phyloP scores from a whole-genome alignment of 2,113 vertebrate genomes.

The Empidonax traillii region DNA sequence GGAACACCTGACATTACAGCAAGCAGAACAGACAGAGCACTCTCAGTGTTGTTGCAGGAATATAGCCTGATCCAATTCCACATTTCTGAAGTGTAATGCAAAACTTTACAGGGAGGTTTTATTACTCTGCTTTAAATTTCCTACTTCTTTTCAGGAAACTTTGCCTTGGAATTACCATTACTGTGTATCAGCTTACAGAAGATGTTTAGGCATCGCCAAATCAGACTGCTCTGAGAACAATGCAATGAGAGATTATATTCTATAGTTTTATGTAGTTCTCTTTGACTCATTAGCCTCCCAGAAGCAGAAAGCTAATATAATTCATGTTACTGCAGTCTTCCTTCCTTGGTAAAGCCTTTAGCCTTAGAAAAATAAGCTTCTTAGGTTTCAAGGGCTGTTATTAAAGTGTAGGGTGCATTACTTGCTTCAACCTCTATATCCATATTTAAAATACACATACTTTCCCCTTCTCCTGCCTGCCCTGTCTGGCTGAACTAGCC shows the following conservation, averaged over 20 bases:
- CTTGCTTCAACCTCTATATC: not conserved
- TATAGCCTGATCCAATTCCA: not conserved
- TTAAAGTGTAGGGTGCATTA: not conserved
- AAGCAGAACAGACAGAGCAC: not conserved
- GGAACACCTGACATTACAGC: not conserved
- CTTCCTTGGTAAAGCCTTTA: not conserved
- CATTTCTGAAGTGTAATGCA: not conserved
- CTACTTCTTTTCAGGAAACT: not conserved
- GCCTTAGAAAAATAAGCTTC: not conserved
- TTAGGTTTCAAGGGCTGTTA: not conserved
- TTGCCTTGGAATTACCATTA: not conserved
- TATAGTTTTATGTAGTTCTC: not conserved
- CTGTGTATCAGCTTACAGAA: not conserved
- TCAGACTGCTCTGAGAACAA: not conserved
- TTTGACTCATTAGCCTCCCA: not conserved
- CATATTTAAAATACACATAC: not conserved
- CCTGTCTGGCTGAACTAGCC: not conserved
- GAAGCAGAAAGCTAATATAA: not conserved
- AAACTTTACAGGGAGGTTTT: not conserved
- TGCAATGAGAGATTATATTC: not conserved
- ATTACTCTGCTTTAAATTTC: not conserved
- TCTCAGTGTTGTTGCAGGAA: not conserved
- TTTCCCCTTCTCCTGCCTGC: not conserved
- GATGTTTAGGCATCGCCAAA: not conserved
- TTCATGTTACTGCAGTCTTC: not conserved